phyloP scores from a whole-genome alignment of 1,140 invertebrate species.

The Orius insidiosus region DNA sequence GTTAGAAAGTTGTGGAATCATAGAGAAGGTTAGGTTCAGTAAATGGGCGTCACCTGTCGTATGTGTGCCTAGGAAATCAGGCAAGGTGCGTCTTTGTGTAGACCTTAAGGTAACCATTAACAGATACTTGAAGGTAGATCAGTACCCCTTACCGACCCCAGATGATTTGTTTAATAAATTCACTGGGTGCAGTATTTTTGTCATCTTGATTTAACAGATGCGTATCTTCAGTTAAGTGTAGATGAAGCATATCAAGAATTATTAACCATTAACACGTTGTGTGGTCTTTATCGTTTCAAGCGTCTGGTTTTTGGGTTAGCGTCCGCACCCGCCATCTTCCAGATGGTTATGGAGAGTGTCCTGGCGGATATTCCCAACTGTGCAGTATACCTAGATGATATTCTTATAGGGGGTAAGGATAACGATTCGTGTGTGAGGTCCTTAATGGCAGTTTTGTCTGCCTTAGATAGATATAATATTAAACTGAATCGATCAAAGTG shows the following conservation, averaged over 20 bases:
- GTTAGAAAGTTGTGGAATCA: too few species aligned
- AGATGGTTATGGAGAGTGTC: slow-evolving; percentile 23
- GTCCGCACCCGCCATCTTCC: slow-evolving; percentile 24
- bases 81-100: too few species aligned
- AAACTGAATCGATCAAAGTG: not conserved
- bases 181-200: slow-evolving; percentile 20
- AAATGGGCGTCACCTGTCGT: too few species aligned
- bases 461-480: slow-evolving; percentile 9
- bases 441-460: slow-evolving; percentile 1
- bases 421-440: not conserved
- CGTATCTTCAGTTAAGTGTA: slow-evolving; percentile 25
- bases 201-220: slow-evolving; percentile 25
- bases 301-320: slow-evolving; percentile 18
- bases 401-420: slow-evolving; percentile 6
- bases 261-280: not conserved
- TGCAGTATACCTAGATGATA: slow-evolving; percentile 3
- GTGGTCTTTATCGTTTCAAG: not conserved
- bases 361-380: too few species aligned
- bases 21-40: too few species aligned
- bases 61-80: too few species aligned
- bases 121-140: too few species aligned
- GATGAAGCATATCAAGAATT: slow-evolving; percentile 16
- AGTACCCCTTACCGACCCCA: slow-evolving; percentile 2
- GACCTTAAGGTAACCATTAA: too few species aligned
- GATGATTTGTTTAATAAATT: slow-evolving; percentile 9